These are phyloP conservation scores for Streptopelia turtur DNA, from an alignment of 2,797 vertebrate species.

Conservation along the genomic window DNA sequence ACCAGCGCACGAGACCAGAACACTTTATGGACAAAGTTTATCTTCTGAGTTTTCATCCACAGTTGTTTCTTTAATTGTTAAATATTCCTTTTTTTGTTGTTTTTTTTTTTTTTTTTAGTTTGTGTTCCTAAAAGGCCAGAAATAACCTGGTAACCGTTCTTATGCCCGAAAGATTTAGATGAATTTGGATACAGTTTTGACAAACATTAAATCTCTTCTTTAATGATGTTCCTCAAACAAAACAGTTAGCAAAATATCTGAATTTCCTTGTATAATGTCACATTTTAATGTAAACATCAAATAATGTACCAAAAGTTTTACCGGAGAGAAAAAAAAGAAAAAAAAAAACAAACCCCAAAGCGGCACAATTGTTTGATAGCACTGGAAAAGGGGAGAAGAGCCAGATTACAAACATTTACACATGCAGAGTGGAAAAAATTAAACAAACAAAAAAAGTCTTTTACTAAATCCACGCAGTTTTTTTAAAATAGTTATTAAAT, in stretches of 20 bases:
- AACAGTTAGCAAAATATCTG: slow-evolving; percentile 91
- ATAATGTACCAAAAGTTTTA: slow-evolving; percentile 90
- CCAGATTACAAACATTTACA: slow-evolving; percentile 87
- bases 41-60: slow-evolving; percentile 58
- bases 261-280: slow-evolving; percentile 91
- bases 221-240: slow-evolving; percentile 86
- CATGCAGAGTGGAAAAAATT: slow-evolving; percentile 87
- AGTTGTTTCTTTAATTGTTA: slow-evolving; percentile 54
- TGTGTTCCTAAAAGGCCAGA: slow-evolving; percentile 61
- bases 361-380: slow-evolving; percentile 86
- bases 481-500: slow-evolving; percentile 88
- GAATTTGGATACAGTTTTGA: slow-evolving; percentile 80
- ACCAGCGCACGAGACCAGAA: slow-evolving; percentile 67
- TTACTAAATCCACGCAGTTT: slow-evolving; percentile 85
- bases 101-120: slow-evolving; percentile 38
- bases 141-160: slow-evolving; percentile 52
- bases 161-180: slow-evolving; percentile 63
- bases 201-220: slow-evolving; percentile 78
- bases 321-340: slow-evolving; percentile 24
- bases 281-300: slow-evolving; percentile 95
- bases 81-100: slow-evolving; percentile 40
- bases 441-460: slow-evolving; percentile 73
- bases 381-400: slow-evolving; percentile 80
- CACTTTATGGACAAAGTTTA: slow-evolving; percentile 33
- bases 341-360: slow-evolving; percentile 68